These are phyloP conservation scores for Orthonychiurus folsomi DNA, from an alignment of 2,888 invertebrate species.

Conservation along the genomic window DNA sequence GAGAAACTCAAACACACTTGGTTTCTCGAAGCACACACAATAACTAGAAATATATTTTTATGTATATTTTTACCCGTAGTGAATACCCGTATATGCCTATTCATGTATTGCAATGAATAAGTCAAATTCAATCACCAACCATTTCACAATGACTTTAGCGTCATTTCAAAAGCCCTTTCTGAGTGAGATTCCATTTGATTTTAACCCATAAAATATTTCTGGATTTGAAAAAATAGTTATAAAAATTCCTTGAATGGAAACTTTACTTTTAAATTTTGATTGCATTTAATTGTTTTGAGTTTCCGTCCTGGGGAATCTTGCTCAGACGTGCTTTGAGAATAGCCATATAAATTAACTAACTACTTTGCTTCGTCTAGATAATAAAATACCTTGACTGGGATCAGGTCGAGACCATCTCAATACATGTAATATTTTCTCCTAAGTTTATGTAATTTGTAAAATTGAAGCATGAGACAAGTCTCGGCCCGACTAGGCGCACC, in stretches of 20 bases:
- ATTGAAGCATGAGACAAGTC: background rate
- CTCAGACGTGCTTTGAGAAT: no score
- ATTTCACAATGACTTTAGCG: background rate
- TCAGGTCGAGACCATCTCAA: background rate
- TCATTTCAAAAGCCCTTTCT: background rate
- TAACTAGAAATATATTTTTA: slow-evolving; percentile 1
- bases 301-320: no score
- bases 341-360: no score
- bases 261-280: no score
- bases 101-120: background rate
- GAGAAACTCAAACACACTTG: no score
- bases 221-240: no score
- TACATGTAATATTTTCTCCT: background rate
- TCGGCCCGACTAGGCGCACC: slow-evolving; percentile 1
- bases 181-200: background rate
- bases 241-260: no score
- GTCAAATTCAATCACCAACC: background rate
- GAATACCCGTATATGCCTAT: background rate
- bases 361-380: no score
- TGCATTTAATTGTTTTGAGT: no score
- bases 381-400: no score
- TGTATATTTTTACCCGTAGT: background rate
- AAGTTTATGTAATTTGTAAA: background rate
- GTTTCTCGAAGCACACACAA: background rate
- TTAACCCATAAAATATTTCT: background rate